Evolutionary conservation across 1,140 invertebrate species (phyloP), one percentile per base, ranked within the genome.

Genomic region (Tetraneura akinire): DNA sequence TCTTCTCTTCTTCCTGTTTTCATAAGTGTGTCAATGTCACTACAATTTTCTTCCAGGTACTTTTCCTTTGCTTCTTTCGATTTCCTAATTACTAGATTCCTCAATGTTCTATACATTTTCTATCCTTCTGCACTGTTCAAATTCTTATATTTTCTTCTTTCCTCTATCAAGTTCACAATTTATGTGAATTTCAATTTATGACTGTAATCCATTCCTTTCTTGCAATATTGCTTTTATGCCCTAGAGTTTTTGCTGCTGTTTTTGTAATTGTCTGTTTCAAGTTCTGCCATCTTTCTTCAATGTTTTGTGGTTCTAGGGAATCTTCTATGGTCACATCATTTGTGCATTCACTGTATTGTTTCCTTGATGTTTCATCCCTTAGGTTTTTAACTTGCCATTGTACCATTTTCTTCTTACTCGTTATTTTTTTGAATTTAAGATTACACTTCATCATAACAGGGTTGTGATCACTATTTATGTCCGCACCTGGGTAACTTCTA

Each of bases 381-480:
- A 57, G 53, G n/a, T 57, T 57, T 57, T 57, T 57, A 57, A 57
- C 3, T 57, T 57, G 53, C 53, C 53, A 57, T 57, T 57, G 6
- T n/a, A 21, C 53, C n/a, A 57, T 57, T 57, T 57, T 57, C 14
- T 57, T 57, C 23, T 57, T 57, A 57, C 23, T 3, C 3, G 11
- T 57, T 57, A 57, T 57, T 57, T 11, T 57, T 57, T 57, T 57
- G 11, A 57, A 57, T 57, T 57, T 21, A 57, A 57, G 53, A 21
- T 57, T 57, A 57, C 53, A 57, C n/a, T 57, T 57, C 14, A 21
- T 57, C 53, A 57, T 57, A 26, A 57, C 47, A 10, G 10, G 42
- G 10, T n/a, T n/a, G n/a, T n/a, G n/a, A n/a, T n/a, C n/a, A n/a
- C n/a, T n/a, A n/a, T n/a, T n/a, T n/a, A n/a, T n/a, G n/a, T n/a